Base-by-base conservation (phyloP, 1,140 invertebrate genomes). In the Eufriesea mexicana region DNA sequence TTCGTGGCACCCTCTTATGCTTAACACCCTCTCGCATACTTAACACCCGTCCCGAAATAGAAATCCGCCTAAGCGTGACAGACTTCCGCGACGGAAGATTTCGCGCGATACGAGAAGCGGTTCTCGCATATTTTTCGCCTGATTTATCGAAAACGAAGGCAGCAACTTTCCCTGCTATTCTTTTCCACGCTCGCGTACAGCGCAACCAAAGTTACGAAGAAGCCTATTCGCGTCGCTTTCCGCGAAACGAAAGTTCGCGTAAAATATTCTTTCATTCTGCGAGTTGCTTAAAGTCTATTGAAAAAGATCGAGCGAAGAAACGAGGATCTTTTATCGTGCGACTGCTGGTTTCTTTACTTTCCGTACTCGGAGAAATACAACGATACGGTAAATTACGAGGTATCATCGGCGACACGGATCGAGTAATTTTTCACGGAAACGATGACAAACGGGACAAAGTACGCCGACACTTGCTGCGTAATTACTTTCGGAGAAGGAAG, bases 401-500 rank as follows among this genome's bases (percentile, higher is more conserved):
- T 76, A 8, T 28, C 23, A 76, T 35, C 74, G 16, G 25, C 57
- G 45, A 47, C 10, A 35, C 59, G 45, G 45, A 45, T 75, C 55
- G 25, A 45, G 18, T n/a, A 45, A 73, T 61, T n/a, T 35, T 35
- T n/a, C 54, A 8, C 2, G 8, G 10, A 2, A 18, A 25, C n/a
- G 18, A 49, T 18, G 2, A 2, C 18, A 68, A 0, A 2, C 12
- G 42, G 47, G 45, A 66, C 12, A 14, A 51, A 51, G n/a, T 18
- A 64, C 0, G 35, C 61, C 10, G 35, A 64, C 51, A 62, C 9
- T 59, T 79, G 74, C 57, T 18, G 55, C 49, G 49, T 73, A 75
- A 85, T 85, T 76, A 57, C 57, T 20, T 85, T 83, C 66, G 35
- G 18, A 25, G 18, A 64, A 83, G 55, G 68, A 75, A 25, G 0